Percentiles rank a stretch among this genome's conserved stretches.
Evolutionary conservation across 1,140 invertebrate genomes (phyloP).

Genomic region (Ladona fulva): DNA sequence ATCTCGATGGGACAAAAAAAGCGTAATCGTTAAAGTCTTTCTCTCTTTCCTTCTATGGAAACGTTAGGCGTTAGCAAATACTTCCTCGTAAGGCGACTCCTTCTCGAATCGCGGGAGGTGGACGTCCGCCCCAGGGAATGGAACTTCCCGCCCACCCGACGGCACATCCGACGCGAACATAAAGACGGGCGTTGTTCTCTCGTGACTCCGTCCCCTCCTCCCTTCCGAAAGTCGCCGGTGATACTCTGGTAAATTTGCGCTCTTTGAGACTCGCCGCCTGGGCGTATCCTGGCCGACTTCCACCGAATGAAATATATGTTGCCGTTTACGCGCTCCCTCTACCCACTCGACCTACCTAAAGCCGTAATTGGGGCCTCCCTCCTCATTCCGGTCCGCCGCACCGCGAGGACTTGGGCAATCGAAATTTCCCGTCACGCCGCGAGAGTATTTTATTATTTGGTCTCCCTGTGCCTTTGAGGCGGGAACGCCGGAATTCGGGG

Average conservation of each 20-base stretch:
- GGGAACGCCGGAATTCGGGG: too few relatives aligned
- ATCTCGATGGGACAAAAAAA: too few relatives aligned
- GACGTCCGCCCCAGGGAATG: slow-evolving; percentile 37
- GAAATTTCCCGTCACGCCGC: not conserved
- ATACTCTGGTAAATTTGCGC: not conserved
- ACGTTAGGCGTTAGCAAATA: not conserved
- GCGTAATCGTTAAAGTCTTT: too few relatives aligned
- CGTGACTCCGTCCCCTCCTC: not conserved
- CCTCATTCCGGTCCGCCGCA: too few relatives aligned
- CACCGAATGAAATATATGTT: not conserved
- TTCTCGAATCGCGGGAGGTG: slow-evolving; percentile 21
- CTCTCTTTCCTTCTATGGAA: too few relatives aligned
- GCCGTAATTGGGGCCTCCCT: not conserved
- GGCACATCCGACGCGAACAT: slow-evolving; percentile 33
- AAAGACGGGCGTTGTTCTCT: slow-evolving; percentile 18
- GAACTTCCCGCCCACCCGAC: slow-evolving; percentile 28
- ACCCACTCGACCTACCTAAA: not conserved
- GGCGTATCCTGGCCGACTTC: not conserved
- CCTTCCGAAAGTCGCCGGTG: not conserved
- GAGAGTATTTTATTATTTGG: not conserved
- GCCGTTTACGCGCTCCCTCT: not conserved
- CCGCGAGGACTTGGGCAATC: not conserved
- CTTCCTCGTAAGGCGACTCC: not conserved
- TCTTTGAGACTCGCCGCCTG: not conserved
- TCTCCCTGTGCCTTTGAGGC: too few relatives aligned